Evolutionary conservation across 2,797 vertebrate species (phyloP).

Genomic region (Acestrorhynchus altus): DNA sequence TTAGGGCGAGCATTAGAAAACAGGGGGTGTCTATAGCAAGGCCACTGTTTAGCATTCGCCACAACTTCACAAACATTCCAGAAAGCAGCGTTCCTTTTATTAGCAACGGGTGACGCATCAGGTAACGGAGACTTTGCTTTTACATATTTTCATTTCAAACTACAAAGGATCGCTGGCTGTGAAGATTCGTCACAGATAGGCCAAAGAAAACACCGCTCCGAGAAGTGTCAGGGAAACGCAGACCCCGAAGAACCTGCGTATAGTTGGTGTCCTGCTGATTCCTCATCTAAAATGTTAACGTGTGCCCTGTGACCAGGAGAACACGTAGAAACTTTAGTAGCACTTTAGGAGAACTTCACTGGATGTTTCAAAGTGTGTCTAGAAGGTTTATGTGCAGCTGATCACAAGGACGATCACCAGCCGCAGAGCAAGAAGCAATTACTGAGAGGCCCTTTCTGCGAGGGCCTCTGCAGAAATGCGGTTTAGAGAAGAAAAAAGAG

Average conservation of each 20-base stretch:
- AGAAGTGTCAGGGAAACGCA: neutral
- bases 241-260: neutral
- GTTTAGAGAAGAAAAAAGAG: slow-evolving; percentile 39
- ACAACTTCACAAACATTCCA: slow-evolving; percentile 8
- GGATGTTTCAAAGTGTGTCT: slow-evolving; percentile 61
- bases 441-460: slow-evolving; percentile 63
- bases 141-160: slow-evolving; percentile 16
- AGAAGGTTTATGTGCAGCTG: slow-evolving; percentile 68
- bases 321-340: slow-evolving; percentile 20
- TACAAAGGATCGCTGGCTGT: slow-evolving; percentile 17
- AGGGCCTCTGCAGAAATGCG: slow-evolving; percentile 56
- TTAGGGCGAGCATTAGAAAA: slow-evolving; percentile 7
- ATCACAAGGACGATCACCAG: slow-evolving; percentile 69
- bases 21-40: neutral
- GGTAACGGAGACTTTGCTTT: slow-evolving; percentile 1
- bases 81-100: neutral
- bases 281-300: neutral
- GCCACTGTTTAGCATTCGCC: neutral
- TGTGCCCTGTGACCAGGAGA: slow-evolving; percentile 45
- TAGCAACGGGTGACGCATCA: neutral
- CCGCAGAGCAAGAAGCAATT: slow-evolving; percentile 69
- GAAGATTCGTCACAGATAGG: neutral
- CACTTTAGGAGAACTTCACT: slow-evolving; percentile 53
- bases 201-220: neutral
- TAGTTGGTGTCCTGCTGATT: neutral